Conservation (phyloP, 92 coral and sea anemone genomes). For the Plumapathes pennacea region DNA sequence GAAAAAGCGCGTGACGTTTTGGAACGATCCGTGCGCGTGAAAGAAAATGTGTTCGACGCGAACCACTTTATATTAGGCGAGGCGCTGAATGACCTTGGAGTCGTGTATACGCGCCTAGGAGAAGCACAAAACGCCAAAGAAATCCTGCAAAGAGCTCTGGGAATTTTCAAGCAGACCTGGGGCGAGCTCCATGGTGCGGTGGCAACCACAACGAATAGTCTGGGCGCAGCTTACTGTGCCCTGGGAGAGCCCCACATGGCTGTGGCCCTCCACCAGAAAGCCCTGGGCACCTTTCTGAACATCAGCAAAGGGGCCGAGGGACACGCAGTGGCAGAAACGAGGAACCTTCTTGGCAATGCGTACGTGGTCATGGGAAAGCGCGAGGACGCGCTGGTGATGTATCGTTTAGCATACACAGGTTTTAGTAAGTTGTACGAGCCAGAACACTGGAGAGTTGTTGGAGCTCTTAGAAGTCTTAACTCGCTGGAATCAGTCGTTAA, state of each 20-base stretch:
- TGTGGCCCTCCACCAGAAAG: constrained; percentile 36
- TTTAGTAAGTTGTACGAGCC: constrained; percentile 27
- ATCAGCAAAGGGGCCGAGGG: constrained; percentile 12
- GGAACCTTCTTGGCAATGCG: constrained; percentile 50
- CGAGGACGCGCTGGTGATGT: constrained; percentile 27
- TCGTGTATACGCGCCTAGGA: constrained; percentile 62
- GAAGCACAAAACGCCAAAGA: constrained; percentile 47
- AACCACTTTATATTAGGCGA: constrained; percentile 60
- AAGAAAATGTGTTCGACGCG: constrained; percentile 53
- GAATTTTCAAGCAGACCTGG: constrained; percentile 59
- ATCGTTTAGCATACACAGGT: constrained; percentile 16
- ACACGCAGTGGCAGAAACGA: constrained; percentile 55
- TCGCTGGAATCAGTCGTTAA: constrained; percentile 5
- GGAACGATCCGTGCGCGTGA: constrained; percentile 54
- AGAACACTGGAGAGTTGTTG: constrained; percentile 53
- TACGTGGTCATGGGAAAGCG: constrained; percentile 11
- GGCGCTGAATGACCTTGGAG: constrained; percentile 75
- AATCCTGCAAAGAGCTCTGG: constrained; percentile 48
- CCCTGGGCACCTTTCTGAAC: constrained; percentile 23
- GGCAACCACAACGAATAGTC: constrained; percentile 46
- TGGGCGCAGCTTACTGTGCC: constrained; percentile 51
- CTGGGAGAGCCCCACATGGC: constrained; percentile 41
- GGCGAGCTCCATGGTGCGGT: constrained; percentile 51
- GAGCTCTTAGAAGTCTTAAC: constrained; percentile 4
- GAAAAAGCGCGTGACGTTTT: constrained; percentile 45